A percentile compares a stretch with the other conserved stretches of the same genome.
phyloP scores from a whole-genome alignment of 2,113 vertebrate genomes.

The Canis aureus region DNA sequence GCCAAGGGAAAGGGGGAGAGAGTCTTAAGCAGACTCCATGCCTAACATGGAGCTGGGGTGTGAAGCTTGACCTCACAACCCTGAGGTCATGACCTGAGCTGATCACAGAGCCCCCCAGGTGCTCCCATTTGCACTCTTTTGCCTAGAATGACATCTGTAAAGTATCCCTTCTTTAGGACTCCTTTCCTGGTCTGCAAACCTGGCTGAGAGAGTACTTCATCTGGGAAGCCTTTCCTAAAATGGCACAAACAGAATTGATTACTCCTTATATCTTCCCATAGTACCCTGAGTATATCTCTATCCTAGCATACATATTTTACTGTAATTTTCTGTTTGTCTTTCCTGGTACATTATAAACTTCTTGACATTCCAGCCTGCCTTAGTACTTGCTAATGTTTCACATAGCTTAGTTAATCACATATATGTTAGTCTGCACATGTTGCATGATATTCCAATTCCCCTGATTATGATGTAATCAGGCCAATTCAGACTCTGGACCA shows the following conservation, averaged over 20 bases:
- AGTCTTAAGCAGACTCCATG: neutral
- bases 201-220: neutral
- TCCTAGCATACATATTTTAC: neutral
- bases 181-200: neutral
- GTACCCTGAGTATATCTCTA: neutral
- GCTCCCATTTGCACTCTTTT: neutral
- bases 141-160: neutral
- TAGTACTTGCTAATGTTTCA: neutral
- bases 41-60: neutral
- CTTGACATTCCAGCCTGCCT: neutral
- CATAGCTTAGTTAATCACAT: neutral
- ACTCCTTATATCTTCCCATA: neutral
- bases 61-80: neutral
- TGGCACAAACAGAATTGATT: neutral
- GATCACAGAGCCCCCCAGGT: neutral
- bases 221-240: conserved; percentile 2
- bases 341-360: neutral
- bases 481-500: conserved; percentile 13
- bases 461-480: neutral
- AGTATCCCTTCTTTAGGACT: neutral
- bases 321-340: neutral
- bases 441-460: neutral
- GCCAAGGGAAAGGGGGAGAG: neutral
- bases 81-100: neutral
- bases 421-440: neutral